Evolutionary conservation across 1,140 invertebrate species (phyloP), one percentile per base, ranked within the genome.

Genomic region (Doryteuthis pealeii): DNA sequence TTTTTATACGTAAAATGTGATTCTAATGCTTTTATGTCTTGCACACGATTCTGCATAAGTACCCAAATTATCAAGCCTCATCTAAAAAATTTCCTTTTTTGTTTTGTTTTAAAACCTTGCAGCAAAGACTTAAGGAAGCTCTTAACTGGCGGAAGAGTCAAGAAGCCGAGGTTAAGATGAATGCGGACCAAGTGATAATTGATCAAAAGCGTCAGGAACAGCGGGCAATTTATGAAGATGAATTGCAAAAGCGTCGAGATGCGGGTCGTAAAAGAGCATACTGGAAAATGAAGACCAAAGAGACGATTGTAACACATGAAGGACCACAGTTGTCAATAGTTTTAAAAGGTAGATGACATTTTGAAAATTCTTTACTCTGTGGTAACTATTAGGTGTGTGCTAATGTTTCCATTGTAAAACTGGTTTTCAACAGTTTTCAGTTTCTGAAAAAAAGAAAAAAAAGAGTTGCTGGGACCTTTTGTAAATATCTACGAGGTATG

Each of bases 171-270:
- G 88, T 91, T 72, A 94, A 94, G 88, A 88, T 90, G 72, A 87
- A 91, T 68, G 86, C 91, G 70, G 92, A 93, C 83, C 75, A 86
- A 18, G 88, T 90, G 72, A 89, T 88, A 3, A 94, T 96, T 49
- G 81, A 91, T 3, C 87, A 90, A 75, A 95, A 93, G 85, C 84
- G 91, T 69, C 89, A 91, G 43, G 89, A 92, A 82, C 92, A 97
- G 86, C 84, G 80, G 73, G 75, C 72, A 79, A 89, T 90, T 72
- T 96, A 98, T 85, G 89, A 91, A 75, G 90, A 90, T 28, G 85
- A 89, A 77, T 87, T 95, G n/a, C 87, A 91, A 43, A 87, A 90
- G 45, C 92, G 92, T 76, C 89, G 93, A 5, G 87, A 91, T 75
- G 76, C 90, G 6, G 91, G 92, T 65, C 76, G 78, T 35, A 68